Conservation (phyloP, 2,888 invertebrate genomes). For the Papilio elwesi region DNA sequence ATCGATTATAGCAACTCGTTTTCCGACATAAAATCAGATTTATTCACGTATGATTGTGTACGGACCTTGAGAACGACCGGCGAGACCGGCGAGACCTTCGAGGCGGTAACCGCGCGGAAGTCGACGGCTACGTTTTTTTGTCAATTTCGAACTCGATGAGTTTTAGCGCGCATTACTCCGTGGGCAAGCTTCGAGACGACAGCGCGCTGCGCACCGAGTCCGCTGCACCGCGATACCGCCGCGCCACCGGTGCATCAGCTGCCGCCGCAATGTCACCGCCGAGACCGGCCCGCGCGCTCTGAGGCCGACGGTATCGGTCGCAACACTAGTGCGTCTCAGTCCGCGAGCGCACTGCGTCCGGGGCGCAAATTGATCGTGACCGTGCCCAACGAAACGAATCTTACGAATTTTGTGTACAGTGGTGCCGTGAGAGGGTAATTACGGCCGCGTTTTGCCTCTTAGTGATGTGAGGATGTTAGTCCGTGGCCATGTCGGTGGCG, state of each 20-base stretch:
- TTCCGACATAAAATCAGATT: slow-evolving; percentile 76
- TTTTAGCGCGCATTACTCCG: slow-evolving; percentile 80
- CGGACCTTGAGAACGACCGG: slow-evolving; percentile 80
- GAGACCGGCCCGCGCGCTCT: slow-evolving; percentile 69
- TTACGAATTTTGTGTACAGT: slow-evolving; percentile 58
- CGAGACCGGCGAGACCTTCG: slow-evolving; percentile 80
- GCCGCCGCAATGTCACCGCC: slow-evolving; percentile 78
- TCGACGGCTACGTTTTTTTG: slow-evolving; percentile 79
- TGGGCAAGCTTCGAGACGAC: slow-evolving; percentile 67
- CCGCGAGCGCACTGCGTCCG: slow-evolving; percentile 35
- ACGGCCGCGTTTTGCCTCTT: slow-evolving; percentile 61
- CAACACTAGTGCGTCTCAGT: slow-evolving; percentile 31
- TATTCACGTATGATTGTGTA: slow-evolving; percentile 81
- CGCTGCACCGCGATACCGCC: slow-evolving; percentile 69
- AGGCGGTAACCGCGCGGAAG: slow-evolving; percentile 83
- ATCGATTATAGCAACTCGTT: slow-evolving; percentile 70
- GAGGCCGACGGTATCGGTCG: slow-evolving; percentile 56
- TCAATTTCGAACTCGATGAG: slow-evolving; percentile 78
- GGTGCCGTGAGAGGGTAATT: slow-evolving; percentile 43
- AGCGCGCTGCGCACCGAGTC: slow-evolving; percentile 67
- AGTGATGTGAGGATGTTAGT: slow-evolving; percentile 82
- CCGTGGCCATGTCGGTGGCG: slow-evolving; percentile 86
- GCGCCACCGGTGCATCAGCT: slow-evolving; percentile 69
- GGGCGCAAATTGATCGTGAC: slow-evolving; percentile 58
- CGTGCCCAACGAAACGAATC: slow-evolving; percentile 48